Percentiles rank a stretch among this genome's conserved stretches.
Conservation (phyloP, 1,140 invertebrate genomes). For the Leucophenga varia region DNA sequence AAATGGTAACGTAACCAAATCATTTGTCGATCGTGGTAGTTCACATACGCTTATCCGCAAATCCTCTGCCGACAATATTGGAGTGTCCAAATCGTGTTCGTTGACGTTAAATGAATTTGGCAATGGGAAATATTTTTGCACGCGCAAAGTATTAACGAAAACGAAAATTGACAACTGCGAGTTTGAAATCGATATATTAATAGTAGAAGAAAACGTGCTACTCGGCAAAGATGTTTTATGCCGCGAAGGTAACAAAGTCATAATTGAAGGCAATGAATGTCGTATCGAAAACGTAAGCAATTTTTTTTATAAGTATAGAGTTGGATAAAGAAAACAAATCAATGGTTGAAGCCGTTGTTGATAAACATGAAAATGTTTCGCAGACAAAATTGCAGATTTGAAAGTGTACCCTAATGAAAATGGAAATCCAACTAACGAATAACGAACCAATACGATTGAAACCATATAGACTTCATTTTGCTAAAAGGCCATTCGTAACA, state of each 20-base stretch:
- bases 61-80: background rate
- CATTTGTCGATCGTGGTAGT: too few relatives aligned
- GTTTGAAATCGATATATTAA: background rate
- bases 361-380: background rate
- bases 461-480: constrained; percentile 26
- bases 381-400: background rate
- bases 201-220: constrained; percentile 1
- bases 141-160: background rate
- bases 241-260: constrained; percentile 1
- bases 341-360: background rate
- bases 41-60: background rate
- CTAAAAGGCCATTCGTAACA: constrained; percentile 27
- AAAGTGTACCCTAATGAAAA: constrained; percentile 7
- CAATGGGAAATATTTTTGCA: constrained; percentile 1
- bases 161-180: background rate
- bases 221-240: constrained; percentile 8
- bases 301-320: background rate
- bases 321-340: background rate
- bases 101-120: constrained; percentile 9
- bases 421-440: constrained; percentile 14
- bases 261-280: constrained; percentile 5
- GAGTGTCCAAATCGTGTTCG: background rate
- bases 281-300: constrained; percentile 4
- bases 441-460: constrained; percentile 14
- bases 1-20: background rate